A percentile compares a stretch with the other conserved stretches of the same genome.
Conservation (phyloP, 1,140 invertebrate species). For the Rhopalosiphum padi region DNA sequence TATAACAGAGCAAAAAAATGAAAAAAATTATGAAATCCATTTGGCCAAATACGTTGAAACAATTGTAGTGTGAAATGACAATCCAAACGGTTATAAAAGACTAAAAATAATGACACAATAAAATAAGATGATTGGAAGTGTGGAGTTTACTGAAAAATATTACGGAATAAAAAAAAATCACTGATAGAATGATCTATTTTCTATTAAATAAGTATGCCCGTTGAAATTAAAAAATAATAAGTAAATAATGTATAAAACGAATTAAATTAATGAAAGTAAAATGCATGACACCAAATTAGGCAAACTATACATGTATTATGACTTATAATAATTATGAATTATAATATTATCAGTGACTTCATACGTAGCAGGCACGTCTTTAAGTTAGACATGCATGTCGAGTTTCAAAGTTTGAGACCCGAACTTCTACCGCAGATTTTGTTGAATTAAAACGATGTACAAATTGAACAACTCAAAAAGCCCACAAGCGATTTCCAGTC, state of each 20-base stretch:
- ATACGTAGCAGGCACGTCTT: slow-evolving; percentile 7
- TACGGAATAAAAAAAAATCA: background rate
- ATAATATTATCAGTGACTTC: slow-evolving; percentile 40
- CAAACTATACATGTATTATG: background rate
- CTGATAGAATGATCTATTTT: background rate
- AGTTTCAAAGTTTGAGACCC: slow-evolving; percentile 30
- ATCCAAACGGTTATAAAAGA: background rate
- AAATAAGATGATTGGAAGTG: background rate
- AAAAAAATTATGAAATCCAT: slow-evolving; percentile 15
- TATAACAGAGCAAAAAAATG: background rate
- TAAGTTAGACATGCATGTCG: slow-evolving; percentile 37
- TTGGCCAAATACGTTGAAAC: background rate
- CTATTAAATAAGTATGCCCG: background rate
- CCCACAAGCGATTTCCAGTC: slow-evolving; percentile 42
- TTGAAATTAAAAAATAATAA: background rate
- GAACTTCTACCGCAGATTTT: slow-evolving; percentile 39
- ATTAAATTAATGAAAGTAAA: background rate
- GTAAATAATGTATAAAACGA: background rate
- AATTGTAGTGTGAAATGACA: slow-evolving; percentile 24
- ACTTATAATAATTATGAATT: slow-evolving; percentile 39
- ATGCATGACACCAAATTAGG: background rate
- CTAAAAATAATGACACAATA: background rate
- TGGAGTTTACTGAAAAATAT: background rate
- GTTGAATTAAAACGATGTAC: slow-evolving; percentile 49
- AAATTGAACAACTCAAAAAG: slow-evolving; percentile 46